Percentiles rank a stretch among this genome's conserved stretches.
Evolutionary conservation across 1,140 invertebrate species (phyloP).

Genomic region (Charaxes varanes): DNA sequence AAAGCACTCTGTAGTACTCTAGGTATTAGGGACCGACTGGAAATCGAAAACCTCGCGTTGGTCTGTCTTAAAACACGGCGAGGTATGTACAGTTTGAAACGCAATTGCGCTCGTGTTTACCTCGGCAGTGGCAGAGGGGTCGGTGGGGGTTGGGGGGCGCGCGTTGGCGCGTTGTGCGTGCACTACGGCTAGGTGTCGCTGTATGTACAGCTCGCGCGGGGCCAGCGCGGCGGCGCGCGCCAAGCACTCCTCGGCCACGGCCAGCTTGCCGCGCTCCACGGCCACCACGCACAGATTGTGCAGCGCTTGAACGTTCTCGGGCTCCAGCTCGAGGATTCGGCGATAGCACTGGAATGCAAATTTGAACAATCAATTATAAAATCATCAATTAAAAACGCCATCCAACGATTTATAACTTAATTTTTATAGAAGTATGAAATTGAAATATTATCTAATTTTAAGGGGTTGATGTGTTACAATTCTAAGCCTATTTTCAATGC

Average conservation of each 20-base stretch:
- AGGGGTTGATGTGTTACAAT: no score
- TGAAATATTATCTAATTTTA: no score
- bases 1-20: no score
- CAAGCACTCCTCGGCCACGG: constrained; percentile 89
- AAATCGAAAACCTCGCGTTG: no score
- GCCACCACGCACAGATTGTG: constrained; percentile 98
- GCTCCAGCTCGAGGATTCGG: constrained; percentile 89
- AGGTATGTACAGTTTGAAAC: no score
- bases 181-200: constrained; percentile 90
- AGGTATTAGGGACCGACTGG: no score
- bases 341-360: constrained; percentile 88
- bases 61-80: no score
- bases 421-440: no score
- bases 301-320: constrained; percentile 93
- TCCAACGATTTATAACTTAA: no score
- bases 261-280: constrained; percentile 91
- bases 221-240: constrained; percentile 85
- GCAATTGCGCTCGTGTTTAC: no score
- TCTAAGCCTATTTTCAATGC: no score
- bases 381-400: no score
- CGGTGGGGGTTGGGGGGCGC: constrained; percentile 13
- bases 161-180: constrained; percentile 77
- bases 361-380: background rate
- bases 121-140: constrained; percentile 23
- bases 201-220: constrained; percentile 92